Conservation (phyloP, 1,140 invertebrate genomes). For the Brachionus rubens region DNA sequence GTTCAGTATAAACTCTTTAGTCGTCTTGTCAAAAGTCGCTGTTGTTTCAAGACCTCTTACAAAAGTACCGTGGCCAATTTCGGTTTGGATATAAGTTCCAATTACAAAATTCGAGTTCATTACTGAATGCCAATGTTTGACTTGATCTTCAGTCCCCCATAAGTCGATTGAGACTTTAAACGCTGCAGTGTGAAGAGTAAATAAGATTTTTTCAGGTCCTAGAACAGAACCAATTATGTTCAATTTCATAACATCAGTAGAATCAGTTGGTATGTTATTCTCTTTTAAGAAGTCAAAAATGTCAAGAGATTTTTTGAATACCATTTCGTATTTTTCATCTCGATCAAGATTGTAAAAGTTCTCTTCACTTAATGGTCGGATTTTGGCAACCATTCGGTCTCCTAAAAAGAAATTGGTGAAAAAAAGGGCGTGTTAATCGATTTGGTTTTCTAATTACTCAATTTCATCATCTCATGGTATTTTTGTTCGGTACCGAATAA, state of each 20-base stretch:
- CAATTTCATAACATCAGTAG: constrained; percentile 12
- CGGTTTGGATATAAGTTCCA: constrained; percentile 91
- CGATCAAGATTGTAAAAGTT: constrained; percentile 44
- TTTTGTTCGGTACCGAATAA: not conserved
- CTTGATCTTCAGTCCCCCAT: constrained; percentile 79
- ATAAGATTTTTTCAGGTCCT: constrained; percentile 47
- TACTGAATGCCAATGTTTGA: constrained; percentile 76
- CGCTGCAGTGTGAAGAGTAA: constrained; percentile 75
- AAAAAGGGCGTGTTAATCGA: not conserved
- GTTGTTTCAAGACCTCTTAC: constrained; percentile 84
- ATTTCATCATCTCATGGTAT: constrained; percentile 24
- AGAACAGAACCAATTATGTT: constrained; percentile 19
- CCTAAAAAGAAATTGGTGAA: not conserved
- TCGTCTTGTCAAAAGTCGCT: constrained; percentile 78
- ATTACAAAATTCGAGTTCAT: constrained; percentile 78
- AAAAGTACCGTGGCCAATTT: constrained; percentile 87
- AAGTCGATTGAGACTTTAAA: constrained; percentile 84
- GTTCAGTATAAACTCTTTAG: constrained; percentile 80
- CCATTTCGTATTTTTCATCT: constrained; percentile 34
- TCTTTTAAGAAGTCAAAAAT: constrained; percentile 23
- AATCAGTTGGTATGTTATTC: constrained; percentile 1
- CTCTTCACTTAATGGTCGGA: constrained; percentile 27
- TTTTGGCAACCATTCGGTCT: constrained; percentile 25
- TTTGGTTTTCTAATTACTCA: not conserved
- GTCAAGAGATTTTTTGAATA: constrained; percentile 27